Percentiles rank a stretch among this genome's conserved stretches.
phyloP scores from a whole-genome alignment of 2,797 vertebrate species.

The Sebastolobus altivelis region DNA sequence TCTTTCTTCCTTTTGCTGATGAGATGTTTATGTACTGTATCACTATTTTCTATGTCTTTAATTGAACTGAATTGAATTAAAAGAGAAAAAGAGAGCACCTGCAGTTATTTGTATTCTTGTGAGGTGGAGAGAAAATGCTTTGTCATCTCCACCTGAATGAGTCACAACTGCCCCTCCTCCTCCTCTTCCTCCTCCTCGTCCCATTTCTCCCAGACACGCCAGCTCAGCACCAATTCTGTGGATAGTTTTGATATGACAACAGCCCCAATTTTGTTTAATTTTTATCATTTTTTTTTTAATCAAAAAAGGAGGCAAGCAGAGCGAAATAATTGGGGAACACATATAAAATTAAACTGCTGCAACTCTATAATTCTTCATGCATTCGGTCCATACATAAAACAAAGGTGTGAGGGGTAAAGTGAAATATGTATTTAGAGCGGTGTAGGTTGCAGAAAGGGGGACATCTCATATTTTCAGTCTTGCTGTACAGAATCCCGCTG shows the following conservation, averaged over 20 bases:
- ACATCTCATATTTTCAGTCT: neutral
- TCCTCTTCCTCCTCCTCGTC: neutral
- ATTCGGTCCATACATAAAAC: neutral
- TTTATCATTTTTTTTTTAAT: neutral
- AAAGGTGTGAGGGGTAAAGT: neutral
- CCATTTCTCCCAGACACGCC: constrained; percentile 37
- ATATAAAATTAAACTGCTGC: neutral
- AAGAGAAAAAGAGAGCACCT: constrained; percentile 7
- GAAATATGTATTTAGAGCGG: neutral
- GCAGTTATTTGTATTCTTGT: constrained; percentile 36
- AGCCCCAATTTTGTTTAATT: neutral
- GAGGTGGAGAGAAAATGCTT: constrained; percentile 62
- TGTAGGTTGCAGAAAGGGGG: constrained; percentile 3
- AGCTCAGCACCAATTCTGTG: constrained; percentile 50
- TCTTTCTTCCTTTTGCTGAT: too few species aligned
- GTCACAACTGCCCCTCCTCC: constrained; percentile 39
- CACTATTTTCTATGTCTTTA: neutral
- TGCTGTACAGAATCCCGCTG: constrained; percentile 23
- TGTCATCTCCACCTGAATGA: constrained; percentile 71
- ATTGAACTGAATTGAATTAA: neutral
- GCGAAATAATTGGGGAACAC: too few species aligned
- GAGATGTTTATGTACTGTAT: neutral
- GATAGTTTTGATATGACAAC: constrained; percentile 6
- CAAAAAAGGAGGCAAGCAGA: neutral
- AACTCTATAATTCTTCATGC: neutral